Evolutionary conservation across 2,888 invertebrate genomes (phyloP), one percentile per base, ranked within the genome.

Genomic region (Ommatoiulus sabulosus): DNA sequence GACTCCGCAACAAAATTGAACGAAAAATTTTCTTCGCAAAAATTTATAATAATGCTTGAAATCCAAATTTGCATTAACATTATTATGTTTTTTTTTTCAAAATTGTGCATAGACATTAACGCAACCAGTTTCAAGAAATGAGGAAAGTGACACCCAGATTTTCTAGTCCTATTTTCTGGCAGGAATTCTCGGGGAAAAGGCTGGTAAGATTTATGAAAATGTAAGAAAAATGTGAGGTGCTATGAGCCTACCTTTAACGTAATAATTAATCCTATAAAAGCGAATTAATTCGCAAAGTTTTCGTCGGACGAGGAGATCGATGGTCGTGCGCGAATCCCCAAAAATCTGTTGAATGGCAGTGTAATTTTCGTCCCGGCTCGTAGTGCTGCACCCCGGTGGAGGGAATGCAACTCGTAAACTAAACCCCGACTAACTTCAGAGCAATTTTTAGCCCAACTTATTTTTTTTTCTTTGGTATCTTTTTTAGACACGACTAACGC

Each of bases 231-330:
- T n/a, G n/a, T n/a, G n/a, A n/a, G n/a, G n/a, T n/a, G n/a, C n/a
- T n/a, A n/a, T n/a, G n/a, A n/a, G n/a, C 72, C 72, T 72, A 72
- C 72, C 72, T 72, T 72, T 17, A 4, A 24, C 72, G 72, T 72
- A 17, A 72, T 72, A 72, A 72, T 72, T 72, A 72, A 72, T 72
- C 72, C 72, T 72, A 57, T 72, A 72, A 72, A 72, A 72, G 72
- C 72, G 72, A 72, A 72, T 72, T 72, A 72, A 72, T 17, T 72
- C 72, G 72, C 72, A 24, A 72, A 72, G 72, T 17, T 72, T n/a
- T 20, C 63, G 72, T 72, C 72, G 72, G 72, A 24, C 24, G 24
- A 24, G 72, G 72, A 72, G 24, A 10, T 20, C 20, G 5, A 17
- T 2, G 72, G 24, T n/a, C n/a, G 5, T 63, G 57, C 5, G 57